These are phyloP conservation scores for Parelbella ahira DNA, from an alignment of 2,888 invertebrate species.

Conservation along the genomic window DNA sequence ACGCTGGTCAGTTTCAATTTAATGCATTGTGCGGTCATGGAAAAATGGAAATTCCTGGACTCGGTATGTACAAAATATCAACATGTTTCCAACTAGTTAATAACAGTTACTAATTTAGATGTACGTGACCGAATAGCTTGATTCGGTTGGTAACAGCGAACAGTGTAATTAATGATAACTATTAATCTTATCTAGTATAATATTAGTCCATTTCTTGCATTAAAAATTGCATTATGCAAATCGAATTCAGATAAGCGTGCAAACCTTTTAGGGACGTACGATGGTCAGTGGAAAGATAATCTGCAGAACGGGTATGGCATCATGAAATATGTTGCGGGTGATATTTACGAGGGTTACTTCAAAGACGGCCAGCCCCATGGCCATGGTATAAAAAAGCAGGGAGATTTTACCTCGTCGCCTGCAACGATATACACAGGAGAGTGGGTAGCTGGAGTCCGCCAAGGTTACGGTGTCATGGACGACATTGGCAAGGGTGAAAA, in stretches of 20 bases:
- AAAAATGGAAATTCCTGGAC: conserved; percentile 83
- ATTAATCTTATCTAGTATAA: no score
- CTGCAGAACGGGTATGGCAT: conserved; percentile 90
- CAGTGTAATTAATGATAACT: no score
- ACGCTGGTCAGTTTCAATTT: conserved; percentile 89
- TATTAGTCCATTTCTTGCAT: no score
- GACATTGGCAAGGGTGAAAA: conserved; percentile 93
- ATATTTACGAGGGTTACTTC: conserved; percentile 92
- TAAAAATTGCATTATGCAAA: no score
- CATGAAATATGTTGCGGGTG: conserved; percentile 87
- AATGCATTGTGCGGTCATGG: conserved; percentile 87
- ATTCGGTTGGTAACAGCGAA: no score
- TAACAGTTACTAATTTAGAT: no score
- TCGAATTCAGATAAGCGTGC: no score
- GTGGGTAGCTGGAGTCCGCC: conserved; percentile 87
- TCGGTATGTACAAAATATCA: conserved; percentile 75
- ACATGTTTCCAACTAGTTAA: no score
- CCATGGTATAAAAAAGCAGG: conserved; percentile 90
- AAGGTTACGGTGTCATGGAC: conserved; percentile 94
- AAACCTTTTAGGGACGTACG: conserved; percentile 85
- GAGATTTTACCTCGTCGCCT: conserved; percentile 86
- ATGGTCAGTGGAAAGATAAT: conserved; percentile 91
- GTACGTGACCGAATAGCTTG: neutral
- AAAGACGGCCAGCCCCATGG: conserved; percentile 92
- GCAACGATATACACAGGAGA: conserved; percentile 94